Evolutionary conservation across 1,140 invertebrate genomes (phyloP), one percentile per base, ranked within the genome.

Genomic region (Melipona quadrifasciata): DNA sequence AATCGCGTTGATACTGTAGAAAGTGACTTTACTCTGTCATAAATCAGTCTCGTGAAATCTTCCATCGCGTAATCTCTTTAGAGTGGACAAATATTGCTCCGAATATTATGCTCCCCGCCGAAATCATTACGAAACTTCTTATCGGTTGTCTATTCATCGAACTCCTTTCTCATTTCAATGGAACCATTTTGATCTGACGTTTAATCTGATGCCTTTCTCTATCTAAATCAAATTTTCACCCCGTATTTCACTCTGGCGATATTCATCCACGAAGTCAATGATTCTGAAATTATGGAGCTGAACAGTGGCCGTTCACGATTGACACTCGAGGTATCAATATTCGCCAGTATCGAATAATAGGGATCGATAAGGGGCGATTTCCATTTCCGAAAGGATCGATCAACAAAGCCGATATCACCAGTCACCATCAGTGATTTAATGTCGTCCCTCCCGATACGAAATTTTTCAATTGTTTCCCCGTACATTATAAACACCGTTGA

Each of bases 1-100:
- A 83, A 83, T 83, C 74, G 74, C 64, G 34, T 2, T 12, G 27
- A 21, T 31, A 78, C 71, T 83, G 78, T 61, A 65, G 65, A 61
- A 71, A 78, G 55, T 67, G 70, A 83, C 74, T 78, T 71, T 78
- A 71, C 74, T 16, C 21, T 51, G 55, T 34, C 75, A 58, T 71
- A 71, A 78, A 83, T 5, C 17, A 19, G 24, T 0, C 65, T 71
- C 74, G 39, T 83, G 78, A 71, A 83, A 78, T 10, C 51, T 27
- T 51, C 21, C 19, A 10, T 34, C 21, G 14, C 64, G 27, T 78
- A 71, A 71, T 53, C 55, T 53, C 55, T 51, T 10, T 27, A 39
- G 4, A 83, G 71, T 53, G 61, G 53, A 61, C 39, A 78, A 78
- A 83, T 71, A 78, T 78, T 78, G 17, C 39, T 14, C n/a, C 27